Evolutionary conservation across 2,888 invertebrate genomes (phyloP).

Genomic region (Caenorhabditis drosophilae): DNA sequence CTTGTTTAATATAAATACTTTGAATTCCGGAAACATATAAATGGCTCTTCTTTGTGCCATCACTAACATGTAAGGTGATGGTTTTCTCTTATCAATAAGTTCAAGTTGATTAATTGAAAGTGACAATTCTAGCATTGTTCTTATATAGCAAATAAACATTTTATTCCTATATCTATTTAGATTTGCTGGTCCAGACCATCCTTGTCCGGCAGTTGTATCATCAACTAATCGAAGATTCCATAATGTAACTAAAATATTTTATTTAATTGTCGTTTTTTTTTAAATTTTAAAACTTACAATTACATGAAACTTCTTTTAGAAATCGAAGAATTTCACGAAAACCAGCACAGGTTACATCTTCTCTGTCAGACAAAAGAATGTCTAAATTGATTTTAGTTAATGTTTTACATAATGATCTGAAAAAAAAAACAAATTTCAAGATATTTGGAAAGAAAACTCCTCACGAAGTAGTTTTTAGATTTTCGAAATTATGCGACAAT

Average conservation of each 20-base stretch:
- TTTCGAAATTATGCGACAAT: conserved; percentile 40
- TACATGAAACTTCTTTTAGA: conserved; percentile 39
- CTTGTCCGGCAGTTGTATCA: conserved; percentile 40
- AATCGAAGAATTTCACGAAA: conserved; percentile 41
- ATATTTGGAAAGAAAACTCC: not conserved
- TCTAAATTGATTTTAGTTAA: conserved; percentile 38
- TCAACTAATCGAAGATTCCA: conserved; percentile 42
- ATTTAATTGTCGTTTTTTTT: not conserved
- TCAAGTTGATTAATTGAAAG: conserved; percentile 30
- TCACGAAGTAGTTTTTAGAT: conserved; percentile 31
- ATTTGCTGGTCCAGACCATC: conserved; percentile 44
- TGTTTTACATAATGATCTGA: conserved; percentile 30
- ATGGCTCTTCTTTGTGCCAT: conserved; percentile 38
- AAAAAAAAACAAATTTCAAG: not conserved
- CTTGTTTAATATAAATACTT: conserved; percentile 19
- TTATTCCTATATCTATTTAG: conserved; percentile 39
- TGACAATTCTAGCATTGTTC: conserved; percentile 38
- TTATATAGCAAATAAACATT: conserved; percentile 45
- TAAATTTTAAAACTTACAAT: conserved; percentile 15
- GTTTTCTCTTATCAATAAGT: conserved; percentile 38
- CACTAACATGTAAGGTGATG: conserved; percentile 49
- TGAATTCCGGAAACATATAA: conserved; percentile 52
- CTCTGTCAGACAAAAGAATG: conserved; percentile 33
- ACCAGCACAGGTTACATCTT: conserved; percentile 46
- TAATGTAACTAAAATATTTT: conserved; percentile 18